Evolutionary conservation across 1,140 invertebrate species (phyloP).

Genomic region (Eumaeus atala): DNA sequence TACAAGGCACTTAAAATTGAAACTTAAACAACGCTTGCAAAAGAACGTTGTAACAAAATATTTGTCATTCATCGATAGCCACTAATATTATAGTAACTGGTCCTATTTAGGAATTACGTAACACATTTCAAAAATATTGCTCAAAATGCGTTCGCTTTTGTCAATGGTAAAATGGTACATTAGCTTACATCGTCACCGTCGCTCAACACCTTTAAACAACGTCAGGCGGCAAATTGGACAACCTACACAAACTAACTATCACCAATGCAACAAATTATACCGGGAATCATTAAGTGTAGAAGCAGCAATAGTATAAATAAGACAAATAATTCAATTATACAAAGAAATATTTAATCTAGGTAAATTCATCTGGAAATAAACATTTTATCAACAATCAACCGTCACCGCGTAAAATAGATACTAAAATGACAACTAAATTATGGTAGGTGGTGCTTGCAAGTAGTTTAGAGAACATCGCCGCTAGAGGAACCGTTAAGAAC

Average conservation of each 20-base stretch:
- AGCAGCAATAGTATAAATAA: no score
- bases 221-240: no score
- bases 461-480: no score
- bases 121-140: not conserved
- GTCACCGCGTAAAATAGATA: not conserved
- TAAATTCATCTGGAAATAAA: not conserved
- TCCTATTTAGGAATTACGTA: constrained; percentile 19
- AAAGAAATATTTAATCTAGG: constrained; percentile 3
- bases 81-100: constrained; percentile 16
- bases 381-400: not conserved
- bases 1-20: constrained; percentile 27
- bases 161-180: no score
- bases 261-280: no score
- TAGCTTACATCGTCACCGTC: no score
- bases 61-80: constrained; percentile 18
- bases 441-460: no score
- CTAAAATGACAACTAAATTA: not conserved
- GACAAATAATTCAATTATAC: not conserved
- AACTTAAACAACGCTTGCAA: constrained; percentile 15
- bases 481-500: no score
- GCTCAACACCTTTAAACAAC: no score
- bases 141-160: no score
- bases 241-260: no score
- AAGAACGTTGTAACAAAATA: constrained; percentile 21
- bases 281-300: no score